These are phyloP conservation scores for Piscicola geometra DNA, from an alignment of 2,888 invertebrate species.

Conservation along the genomic window DNA sequence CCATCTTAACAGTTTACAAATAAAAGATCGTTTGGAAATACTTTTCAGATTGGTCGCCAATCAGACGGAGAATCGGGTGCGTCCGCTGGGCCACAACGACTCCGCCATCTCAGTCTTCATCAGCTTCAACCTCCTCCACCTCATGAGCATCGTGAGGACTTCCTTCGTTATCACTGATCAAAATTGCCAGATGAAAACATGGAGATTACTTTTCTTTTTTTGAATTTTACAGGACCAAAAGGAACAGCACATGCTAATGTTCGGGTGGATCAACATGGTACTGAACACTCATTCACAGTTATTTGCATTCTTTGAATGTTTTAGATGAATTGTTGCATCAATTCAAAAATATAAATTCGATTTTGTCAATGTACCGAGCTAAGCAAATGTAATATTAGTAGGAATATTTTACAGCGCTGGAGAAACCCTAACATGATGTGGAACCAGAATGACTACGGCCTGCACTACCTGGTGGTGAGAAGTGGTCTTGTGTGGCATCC, in stretches of 20 bases:
- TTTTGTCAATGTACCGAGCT: too few relatives aligned
- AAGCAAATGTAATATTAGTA: background rate
- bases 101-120: background rate
- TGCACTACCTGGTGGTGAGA: slow-evolving; percentile 17
- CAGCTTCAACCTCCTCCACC: slow-evolving; percentile 15
- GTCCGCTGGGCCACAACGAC: background rate
- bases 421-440: slow-evolving; percentile 3
- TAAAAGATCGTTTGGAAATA: too few relatives aligned
- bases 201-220: background rate
- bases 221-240: slow-evolving; percentile 11
- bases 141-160: slow-evolving; percentile 21
- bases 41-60: background rate
- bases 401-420: slow-evolving; percentile 30
- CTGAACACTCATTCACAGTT: background rate
- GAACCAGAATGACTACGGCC: slow-evolving; percentile 15
- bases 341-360: background rate
- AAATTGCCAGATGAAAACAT: background rate
- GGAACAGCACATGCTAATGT: slow-evolving; percentile 26
- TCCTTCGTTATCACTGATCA: too few relatives aligned
- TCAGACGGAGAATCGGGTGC: background rate
- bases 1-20: too few relatives aligned
- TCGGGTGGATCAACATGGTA: slow-evolving; percentile 33
- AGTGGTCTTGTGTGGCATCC: slow-evolving; percentile 16
- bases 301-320: too few relatives aligned
- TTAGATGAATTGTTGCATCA: background rate